Percentiles rank a stretch among this genome's conserved stretches.
phyloP scores from a whole-genome alignment of 2,113 vertebrate species.

The Heptranchias perlo region DNA sequence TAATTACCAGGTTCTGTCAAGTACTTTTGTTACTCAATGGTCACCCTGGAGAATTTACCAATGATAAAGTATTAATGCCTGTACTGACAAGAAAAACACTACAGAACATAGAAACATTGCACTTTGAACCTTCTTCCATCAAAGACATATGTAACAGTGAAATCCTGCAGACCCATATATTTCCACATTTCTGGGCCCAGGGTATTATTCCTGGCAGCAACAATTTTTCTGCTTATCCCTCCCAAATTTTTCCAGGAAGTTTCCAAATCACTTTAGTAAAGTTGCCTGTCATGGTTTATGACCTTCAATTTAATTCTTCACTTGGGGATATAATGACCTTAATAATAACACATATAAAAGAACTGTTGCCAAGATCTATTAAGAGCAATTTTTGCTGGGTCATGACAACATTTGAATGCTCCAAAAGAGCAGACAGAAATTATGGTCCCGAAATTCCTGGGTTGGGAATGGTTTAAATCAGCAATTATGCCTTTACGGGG shows the following conservation, averaged over 20 bases:
- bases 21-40: neutral
- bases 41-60: neutral
- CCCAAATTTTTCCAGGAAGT: neutral
- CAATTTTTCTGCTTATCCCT: neutral
- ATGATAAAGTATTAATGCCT: neutral
- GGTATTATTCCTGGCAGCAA: neutral
- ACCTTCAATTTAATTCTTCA: neutral
- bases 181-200: neutral
- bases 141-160: neutral
- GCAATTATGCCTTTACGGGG: neutral
- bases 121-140: no score
- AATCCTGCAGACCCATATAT: neutral
- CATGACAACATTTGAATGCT: neutral
- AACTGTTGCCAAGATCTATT: neutral
- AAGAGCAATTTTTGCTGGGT: neutral
- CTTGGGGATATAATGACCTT: constrained; percentile 6
- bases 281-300: neutral
- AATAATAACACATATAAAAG: neutral
- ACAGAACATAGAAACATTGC: neutral
- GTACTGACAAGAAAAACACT: neutral
- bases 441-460: neutral
- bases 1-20: neutral
- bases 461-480: neutral
- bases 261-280: neutral
- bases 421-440: neutral